Conservation (phyloP, 1,140 invertebrate genomes). For the Paracyclopina nana region DNA sequence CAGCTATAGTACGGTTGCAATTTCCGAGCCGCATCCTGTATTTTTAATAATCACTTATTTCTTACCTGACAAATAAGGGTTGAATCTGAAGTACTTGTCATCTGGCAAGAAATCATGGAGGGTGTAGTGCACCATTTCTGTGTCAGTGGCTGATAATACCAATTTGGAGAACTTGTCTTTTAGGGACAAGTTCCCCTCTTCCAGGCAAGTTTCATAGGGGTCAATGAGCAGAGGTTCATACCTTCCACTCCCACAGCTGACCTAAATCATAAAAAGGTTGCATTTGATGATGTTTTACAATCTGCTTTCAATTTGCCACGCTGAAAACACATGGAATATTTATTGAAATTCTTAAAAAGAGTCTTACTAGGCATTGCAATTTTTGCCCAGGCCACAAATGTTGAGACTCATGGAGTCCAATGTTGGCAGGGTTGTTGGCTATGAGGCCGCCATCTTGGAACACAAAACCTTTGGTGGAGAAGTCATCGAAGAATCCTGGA, state of each 20-base stretch:
- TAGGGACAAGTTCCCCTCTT: conserved; percentile 36
- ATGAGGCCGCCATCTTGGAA: conserved; percentile 71
- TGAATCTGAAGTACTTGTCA: conserved; percentile 64
- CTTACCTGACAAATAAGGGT: conserved; percentile 74
- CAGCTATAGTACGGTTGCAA: too few species aligned
- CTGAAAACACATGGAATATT: too few species aligned
- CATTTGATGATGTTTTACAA: too few species aligned
- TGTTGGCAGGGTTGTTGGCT: conserved; percentile 71
- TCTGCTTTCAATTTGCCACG: too few species aligned
- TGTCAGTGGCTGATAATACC: conserved; percentile 71
- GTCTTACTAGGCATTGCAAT: conserved; percentile 66
- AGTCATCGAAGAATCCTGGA: conserved; percentile 78
- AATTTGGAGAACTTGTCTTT: conserved; percentile 62
- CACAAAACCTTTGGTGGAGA: conserved; percentile 45
- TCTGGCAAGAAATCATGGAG: conserved; percentile 60
- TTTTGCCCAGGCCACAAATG: conserved; percentile 57
- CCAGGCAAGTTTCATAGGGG: conserved; percentile 26
- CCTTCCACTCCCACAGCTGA: conserved; percentile 66
- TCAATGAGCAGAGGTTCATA: conserved; percentile 27
- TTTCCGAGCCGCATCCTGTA: too few species aligned
- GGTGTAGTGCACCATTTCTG: conserved; percentile 57
- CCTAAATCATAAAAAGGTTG: too few species aligned
- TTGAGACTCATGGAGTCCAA: conserved; percentile 68
- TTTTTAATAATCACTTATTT: too few species aligned
- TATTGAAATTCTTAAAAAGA: too few species aligned